Conservation (phyloP, 2,888 invertebrate species). For the Schrankia costaestrigalis region DNA sequence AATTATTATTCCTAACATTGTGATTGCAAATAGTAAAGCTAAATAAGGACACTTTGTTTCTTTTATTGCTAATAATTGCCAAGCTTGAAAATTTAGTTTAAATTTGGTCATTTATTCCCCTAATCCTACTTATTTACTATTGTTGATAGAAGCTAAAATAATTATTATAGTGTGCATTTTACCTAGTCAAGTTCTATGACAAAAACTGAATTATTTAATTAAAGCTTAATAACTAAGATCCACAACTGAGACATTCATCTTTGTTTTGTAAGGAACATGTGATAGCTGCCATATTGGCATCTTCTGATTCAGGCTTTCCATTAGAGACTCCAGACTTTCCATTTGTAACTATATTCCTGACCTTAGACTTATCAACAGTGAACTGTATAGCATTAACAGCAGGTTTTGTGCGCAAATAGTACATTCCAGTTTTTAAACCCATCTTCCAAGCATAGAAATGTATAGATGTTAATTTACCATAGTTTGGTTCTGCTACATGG, state of each 20-base stretch:
- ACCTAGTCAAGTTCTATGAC: no score
- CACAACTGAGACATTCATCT: slow-evolving; percentile 93
- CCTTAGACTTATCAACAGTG: slow-evolving; percentile 92
- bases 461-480: slow-evolving; percentile 97
- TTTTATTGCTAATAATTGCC: no score
- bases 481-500: slow-evolving; percentile 96
- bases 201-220: no score
- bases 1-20: no score
- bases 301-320: slow-evolving; percentile 53
- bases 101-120: no score
- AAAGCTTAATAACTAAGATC: slow-evolving; percentile 82
- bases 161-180: no score
- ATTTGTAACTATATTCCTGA: slow-evolving; percentile 41
- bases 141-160: no score
- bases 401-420: slow-evolving; percentile 97
- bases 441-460: slow-evolving; percentile 99
- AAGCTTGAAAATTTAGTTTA: no score
- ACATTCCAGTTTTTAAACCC: slow-evolving; percentile 99
- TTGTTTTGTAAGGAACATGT: slow-evolving; percentile 93
- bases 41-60: no score
- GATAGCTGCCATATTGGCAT: slow-evolving; percentile 86
- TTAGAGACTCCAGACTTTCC: slow-evolving; percentile 44
- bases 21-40: no score
- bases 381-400: slow-evolving; percentile 98
- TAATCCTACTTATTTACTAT: no score